A percentile compares a stretch with the other conserved stretches of the same genome.
Conservation (phyloP, 2,113 vertebrate genomes). For the Corythoichthys intestinalis region DNA sequence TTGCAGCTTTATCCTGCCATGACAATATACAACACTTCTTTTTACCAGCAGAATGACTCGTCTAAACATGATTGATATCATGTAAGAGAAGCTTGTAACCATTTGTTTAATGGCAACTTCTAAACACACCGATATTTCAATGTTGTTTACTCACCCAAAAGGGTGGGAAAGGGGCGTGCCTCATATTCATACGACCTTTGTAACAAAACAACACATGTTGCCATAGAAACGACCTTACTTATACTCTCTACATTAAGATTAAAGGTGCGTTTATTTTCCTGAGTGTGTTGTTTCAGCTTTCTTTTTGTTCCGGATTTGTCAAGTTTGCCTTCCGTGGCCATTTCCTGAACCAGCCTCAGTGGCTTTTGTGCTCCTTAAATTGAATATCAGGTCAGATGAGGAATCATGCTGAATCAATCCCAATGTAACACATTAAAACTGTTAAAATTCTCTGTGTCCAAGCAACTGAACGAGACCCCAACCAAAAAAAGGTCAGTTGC, state of each 20-base stretch:
- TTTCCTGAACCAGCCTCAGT: constrained; percentile 4
- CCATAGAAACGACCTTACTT: constrained; percentile 38
- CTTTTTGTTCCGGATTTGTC: background rate
- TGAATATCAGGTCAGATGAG: background rate
- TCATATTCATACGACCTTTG: constrained; percentile 48
- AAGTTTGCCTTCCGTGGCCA: background rate
- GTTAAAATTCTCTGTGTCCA: no score
- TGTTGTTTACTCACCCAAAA: constrained; percentile 51
- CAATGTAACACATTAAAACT: no score
- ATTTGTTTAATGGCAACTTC: constrained; percentile 54
- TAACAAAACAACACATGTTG: constrained; percentile 49
- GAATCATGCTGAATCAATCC: no score
- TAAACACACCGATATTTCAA: constrained; percentile 53
- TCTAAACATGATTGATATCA: constrained; percentile 49
- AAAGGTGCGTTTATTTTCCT: constrained; percentile 37
- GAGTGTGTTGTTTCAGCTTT: constrained; percentile 32
- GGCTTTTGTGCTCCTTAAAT: background rate
- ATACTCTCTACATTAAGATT: background rate
- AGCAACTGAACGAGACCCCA: no score
- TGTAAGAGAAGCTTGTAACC: constrained; percentile 32
- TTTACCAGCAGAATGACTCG: constrained; percentile 15
- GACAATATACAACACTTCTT: constrained; percentile 5
- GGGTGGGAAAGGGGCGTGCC: constrained; percentile 50
- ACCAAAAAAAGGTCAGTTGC: background rate
- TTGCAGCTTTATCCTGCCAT: constrained; percentile 6